A percentile compares a stretch with the other conserved stretches of the same genome.
Evolutionary conservation across 1,140 invertebrate species (phyloP).

Genomic region (Camponotus pennsylvanicus): DNA sequence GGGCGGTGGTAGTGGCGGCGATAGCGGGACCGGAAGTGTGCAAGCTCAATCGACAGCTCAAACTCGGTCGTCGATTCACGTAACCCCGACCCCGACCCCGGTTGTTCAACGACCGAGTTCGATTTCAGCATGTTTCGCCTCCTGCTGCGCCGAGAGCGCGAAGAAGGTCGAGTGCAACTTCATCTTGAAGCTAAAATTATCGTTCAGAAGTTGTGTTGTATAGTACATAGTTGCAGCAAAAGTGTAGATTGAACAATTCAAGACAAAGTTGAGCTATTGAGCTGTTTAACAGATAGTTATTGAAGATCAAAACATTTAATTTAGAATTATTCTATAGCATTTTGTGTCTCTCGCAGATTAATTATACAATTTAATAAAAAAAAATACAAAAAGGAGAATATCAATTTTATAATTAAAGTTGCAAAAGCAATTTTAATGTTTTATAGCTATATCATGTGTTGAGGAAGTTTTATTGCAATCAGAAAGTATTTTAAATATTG

Average conservation of each 20-base stretch:
- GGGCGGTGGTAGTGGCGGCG: slow-evolving; percentile 64
- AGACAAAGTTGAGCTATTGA: too few relatives aligned
- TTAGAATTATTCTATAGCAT: too few relatives aligned
- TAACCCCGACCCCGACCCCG: slow-evolving; percentile 73
- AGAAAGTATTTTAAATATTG: too few relatives aligned
- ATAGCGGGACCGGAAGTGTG: slow-evolving; percentile 48
- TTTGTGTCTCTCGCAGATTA: too few relatives aligned
- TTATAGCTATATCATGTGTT: too few relatives aligned
- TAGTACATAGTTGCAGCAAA: not conserved
- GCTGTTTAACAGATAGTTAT: too few relatives aligned
- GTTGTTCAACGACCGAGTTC: slow-evolving; percentile 76
- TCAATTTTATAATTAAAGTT: too few relatives aligned
- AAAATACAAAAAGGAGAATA: too few relatives aligned
- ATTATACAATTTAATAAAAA: too few relatives aligned
- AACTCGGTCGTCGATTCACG: slow-evolving; percentile 77
- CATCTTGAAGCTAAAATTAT: not conserved
- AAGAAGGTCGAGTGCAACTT: slow-evolving; percentile 78
- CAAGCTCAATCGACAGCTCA: slow-evolving; percentile 76
- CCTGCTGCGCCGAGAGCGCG: slow-evolving; percentile 83
- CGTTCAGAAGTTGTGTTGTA: not conserved
- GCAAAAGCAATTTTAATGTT: too few relatives aligned
- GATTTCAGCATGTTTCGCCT: slow-evolving; percentile 79
- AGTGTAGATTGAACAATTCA: not conserved
- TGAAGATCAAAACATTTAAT: too few relatives aligned
- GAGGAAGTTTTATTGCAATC: too few relatives aligned